Conservation (phyloP, 2,888 invertebrate genomes). For the Athrips mouffetella region DNA sequence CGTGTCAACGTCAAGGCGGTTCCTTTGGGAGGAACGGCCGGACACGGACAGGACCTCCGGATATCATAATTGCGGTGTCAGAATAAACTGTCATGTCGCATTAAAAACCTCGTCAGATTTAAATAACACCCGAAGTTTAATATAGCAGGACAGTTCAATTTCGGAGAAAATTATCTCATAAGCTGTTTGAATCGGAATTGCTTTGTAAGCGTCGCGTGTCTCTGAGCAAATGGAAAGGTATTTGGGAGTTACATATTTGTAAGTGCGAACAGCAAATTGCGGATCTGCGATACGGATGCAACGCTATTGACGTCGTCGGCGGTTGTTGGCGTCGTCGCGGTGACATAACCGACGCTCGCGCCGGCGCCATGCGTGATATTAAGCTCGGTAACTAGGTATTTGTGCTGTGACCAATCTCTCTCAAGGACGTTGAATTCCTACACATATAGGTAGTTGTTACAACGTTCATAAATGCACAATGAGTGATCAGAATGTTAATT, state of each 20-base stretch:
- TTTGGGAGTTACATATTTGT: constrained; percentile 34
- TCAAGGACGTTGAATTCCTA: constrained; percentile 4
- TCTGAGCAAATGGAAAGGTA: constrained; percentile 37
- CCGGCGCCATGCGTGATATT: constrained; percentile 1
- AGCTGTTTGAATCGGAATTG: constrained; percentile 1
- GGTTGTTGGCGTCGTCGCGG: constrained; percentile 46
- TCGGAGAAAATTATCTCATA: constrained; percentile 9
- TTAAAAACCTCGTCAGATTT: not conserved
- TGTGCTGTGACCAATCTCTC: not conserved
- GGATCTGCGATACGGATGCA: constrained; percentile 42
- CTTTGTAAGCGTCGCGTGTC: constrained; percentile 14
- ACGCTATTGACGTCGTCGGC: constrained; percentile 24
- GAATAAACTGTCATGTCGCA: not conserved
- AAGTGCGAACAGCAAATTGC: constrained; percentile 35
- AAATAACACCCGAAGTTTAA: not conserved
- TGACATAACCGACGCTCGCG: constrained; percentile 47
- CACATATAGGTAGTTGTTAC: not conserved
- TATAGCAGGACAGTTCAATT: not conserved
- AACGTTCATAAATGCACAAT: not conserved
- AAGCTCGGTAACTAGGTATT: constrained; percentile 1
- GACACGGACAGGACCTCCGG: constrained; percentile 1
- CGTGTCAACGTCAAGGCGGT: constrained; percentile 3
- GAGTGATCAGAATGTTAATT: not conserved
- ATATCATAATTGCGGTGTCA: constrained; percentile 10
- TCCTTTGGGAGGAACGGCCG: not conserved